Conservation (phyloP, 2,888 invertebrate species). For the Onchidella celtica region DNA sequence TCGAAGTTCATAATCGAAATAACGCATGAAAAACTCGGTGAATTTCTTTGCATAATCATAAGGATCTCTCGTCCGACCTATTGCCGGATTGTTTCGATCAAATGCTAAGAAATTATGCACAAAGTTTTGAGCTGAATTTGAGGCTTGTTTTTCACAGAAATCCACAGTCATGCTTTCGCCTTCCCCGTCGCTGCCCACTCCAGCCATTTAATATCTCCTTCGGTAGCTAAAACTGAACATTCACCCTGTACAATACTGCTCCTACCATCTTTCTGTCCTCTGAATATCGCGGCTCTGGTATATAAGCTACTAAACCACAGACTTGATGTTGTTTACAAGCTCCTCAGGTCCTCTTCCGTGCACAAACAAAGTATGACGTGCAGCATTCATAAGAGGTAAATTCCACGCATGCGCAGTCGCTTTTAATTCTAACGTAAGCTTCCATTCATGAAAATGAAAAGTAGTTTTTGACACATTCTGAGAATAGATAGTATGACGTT, state of each 20-base stretch:
- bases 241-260: too few relatives aligned
- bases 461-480: too few relatives aligned
- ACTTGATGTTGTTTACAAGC: slow-evolving; percentile 19
- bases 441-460: slow-evolving; percentile 12
- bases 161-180: slow-evolving; percentile 62
- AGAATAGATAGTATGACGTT: too few relatives aligned
- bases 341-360: not conserved
- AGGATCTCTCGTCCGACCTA: slow-evolving; percentile 84
- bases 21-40: slow-evolving; percentile 90
- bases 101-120: slow-evolving; percentile 89
- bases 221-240: too few relatives aligned
- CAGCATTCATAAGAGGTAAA: slow-evolving; percentile 40
- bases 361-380: slow-evolving; percentile 12
- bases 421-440: not conserved
- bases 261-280: too few relatives aligned
- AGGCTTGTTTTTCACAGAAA: slow-evolving; percentile 85
- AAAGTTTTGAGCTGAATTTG: slow-evolving; percentile 91
- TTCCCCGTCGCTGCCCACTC: slow-evolving; percentile 45
- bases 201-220: slow-evolving; percentile 40
- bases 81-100: slow-evolving; percentile 61
- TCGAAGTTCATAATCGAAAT: slow-evolving; percentile 86
- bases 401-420: slow-evolving; percentile 41
- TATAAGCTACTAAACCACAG: too few relatives aligned
- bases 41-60: slow-evolving; percentile 91
- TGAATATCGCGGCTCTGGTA: too few relatives aligned